Percentiles rank a stretch among this genome's conserved stretches.
Evolutionary conservation across 2,888 invertebrate species (phyloP).

Genomic region (Neoitamus cyanurus): DNA sequence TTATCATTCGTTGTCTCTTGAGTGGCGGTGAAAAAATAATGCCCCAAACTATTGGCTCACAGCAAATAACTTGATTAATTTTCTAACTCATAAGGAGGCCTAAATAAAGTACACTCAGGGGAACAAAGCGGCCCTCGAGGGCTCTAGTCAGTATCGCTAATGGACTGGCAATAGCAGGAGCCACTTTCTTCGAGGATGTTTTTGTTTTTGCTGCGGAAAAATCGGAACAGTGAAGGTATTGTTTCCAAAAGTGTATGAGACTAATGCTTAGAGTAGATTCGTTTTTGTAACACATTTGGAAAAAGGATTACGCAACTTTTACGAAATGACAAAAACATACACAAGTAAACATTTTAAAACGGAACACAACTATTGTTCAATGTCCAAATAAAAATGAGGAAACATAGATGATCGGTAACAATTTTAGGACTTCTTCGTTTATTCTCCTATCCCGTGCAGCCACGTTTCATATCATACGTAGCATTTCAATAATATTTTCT

Average conservation of each 20-base stretch:
- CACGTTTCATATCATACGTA: too few relatives aligned
- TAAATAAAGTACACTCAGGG: constrained; percentile 26
- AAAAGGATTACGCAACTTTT: not conserved
- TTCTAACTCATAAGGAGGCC: constrained; percentile 21
- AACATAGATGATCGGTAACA: too few relatives aligned
- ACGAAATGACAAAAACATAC: not conserved
- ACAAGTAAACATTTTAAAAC: too few relatives aligned
- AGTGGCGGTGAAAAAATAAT: constrained; percentile 6
- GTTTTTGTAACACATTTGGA: not conserved
- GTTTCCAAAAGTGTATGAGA: not conserved
- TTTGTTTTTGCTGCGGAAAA: not conserved
- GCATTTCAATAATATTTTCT: too few relatives aligned
- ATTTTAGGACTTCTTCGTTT: too few relatives aligned
- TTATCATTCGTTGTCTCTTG: constrained; percentile 34
- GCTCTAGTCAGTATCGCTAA: constrained; percentile 10
- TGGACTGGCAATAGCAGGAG: constrained; percentile 11
- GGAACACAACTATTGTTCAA: too few relatives aligned
- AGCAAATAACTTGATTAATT: constrained; percentile 43
- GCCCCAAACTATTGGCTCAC: constrained; percentile 25
- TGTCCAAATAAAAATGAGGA: too few relatives aligned
- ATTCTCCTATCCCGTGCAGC: too few relatives aligned
- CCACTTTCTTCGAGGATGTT: not conserved
- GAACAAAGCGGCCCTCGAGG: constrained; percentile 25
- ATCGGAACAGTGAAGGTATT: not conserved
- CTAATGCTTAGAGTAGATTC: not conserved